phyloP scores from a whole-genome alignment of 2,113 vertebrate genomes.

The Alligator sinensis region DNA sequence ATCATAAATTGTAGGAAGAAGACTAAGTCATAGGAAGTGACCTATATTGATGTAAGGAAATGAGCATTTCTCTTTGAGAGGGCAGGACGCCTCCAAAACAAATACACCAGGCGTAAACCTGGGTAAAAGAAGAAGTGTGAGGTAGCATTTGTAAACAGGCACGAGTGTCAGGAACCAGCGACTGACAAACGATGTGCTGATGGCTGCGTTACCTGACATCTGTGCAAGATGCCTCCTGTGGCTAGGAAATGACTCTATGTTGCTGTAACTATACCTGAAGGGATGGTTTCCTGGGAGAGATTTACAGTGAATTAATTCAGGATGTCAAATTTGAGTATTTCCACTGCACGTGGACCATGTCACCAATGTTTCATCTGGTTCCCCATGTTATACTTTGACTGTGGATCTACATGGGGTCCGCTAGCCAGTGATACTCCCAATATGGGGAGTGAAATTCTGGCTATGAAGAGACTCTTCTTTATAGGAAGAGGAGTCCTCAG shows the following conservation, averaged over 20 bases:
- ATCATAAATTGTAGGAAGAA: not conserved
- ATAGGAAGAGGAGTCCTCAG: not conserved
- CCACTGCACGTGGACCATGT: not conserved
- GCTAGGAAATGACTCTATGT: not conserved
- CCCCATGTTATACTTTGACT: not conserved
- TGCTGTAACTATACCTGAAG: not conserved
- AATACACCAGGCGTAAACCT: not conserved
- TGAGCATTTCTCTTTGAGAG: conserved; percentile 41
- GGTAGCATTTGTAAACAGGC: not conserved
- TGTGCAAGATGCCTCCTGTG: not conserved
- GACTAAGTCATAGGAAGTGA: conserved; percentile 42
- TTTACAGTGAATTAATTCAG: too few species aligned
- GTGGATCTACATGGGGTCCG: not conserved
- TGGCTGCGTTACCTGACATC: not conserved
- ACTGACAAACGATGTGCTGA: not conserved
- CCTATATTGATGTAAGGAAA: conserved; percentile 70
- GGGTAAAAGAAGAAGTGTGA: not conserved
- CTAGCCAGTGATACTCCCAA: not conserved
- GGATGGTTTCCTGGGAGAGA: not conserved
- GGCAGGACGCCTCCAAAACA: conserved; percentile 22
- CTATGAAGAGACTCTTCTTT: not conserved
- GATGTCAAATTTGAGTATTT: not conserved
- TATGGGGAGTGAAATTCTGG: not conserved
- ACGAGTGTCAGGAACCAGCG: not conserved
- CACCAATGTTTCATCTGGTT: not conserved